Evolutionary conservation across 2,113 vertebrate species (phyloP), one percentile per base, ranked within the genome.

Genomic region (Rynchops niger): DNA sequence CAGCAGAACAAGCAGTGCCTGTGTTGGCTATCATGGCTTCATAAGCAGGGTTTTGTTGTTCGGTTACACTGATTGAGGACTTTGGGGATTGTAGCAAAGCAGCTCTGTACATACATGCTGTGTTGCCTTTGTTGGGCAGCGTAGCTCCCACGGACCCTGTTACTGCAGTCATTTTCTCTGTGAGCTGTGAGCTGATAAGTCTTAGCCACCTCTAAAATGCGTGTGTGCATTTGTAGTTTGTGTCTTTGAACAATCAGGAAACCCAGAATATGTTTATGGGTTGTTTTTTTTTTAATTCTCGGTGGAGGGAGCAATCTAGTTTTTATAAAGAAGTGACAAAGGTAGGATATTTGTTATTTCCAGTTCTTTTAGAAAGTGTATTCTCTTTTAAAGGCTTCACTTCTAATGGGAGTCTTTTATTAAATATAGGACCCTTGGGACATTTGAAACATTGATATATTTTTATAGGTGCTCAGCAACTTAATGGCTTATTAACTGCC

Each of bases 21-120:
- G 95, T 97, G 86, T 90, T 83, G 82, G 80, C 63, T 92, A 83
- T 88, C 92, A 16, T 88, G 92, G 88, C 92, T 96, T 96, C 87
- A 93, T 96, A 96, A 97, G 94, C 82, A 95, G 93, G 77, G 93
- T 79, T 95, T 97, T 97, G 95, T 97, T 92, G 81, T 93, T 72
- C 77, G 34, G 53, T 84, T 88, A 84, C 90, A 84, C 95, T 93
- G 95, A 95, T 74, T 91, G 86, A 95, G 80, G 95, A 95, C 86
- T 86, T 93, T 5, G 70, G 77, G 81, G 95, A 79, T 62, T 92
- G 90, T 86, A 84, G 88, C 92, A 92, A 92, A 93, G 92, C 92
- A 67, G 86, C 83, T 82, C 88, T 96, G 89, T 89, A 95, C 81
- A 13, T 95, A 56, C 94, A 91, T 72, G 96, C 93, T 96, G 95